These are phyloP conservation scores for Spongilla lacustris DNA, from an alignment of 37 sponge, comb jelly and placozoan species.

Conservation along the genomic window DNA sequence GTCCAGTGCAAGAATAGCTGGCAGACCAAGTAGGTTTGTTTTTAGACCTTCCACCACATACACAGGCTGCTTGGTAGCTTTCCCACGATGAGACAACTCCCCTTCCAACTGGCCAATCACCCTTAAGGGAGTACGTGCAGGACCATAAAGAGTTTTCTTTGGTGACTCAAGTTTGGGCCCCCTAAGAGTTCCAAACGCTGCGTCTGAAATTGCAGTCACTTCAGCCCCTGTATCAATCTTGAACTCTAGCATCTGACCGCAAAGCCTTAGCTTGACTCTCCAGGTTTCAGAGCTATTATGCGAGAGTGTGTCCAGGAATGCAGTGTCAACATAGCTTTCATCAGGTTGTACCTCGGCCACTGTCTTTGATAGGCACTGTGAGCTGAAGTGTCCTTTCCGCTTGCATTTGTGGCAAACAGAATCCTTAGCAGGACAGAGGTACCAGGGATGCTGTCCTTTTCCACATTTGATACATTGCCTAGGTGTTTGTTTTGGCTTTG, in stretches of 20 bases:
- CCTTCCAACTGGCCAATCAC: conserved; percentile 20
- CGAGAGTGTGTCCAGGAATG: conserved; percentile 11
- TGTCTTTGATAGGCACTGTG: conserved; percentile 31
- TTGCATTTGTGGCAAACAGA: conserved; percentile 35
- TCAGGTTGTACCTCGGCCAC: not conserved
- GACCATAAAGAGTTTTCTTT: conserved; percentile 31
- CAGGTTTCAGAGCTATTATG: not conserved
- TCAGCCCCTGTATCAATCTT: conserved; percentile 38
- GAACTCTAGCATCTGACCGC: conserved; percentile 14
- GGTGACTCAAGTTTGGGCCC: conserved; percentile 7
- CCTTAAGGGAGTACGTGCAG: conserved; percentile 3
- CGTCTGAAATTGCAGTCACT: conserved; percentile 21
- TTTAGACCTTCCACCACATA: conserved; percentile 24
- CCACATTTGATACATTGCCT: conserved; percentile 16
- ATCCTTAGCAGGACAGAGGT: conserved; percentile 41
- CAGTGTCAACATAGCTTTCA: not conserved
- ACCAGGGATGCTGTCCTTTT: not conserved
- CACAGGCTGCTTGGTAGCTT: conserved; percentile 10
- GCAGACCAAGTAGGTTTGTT: conserved; percentile 37
- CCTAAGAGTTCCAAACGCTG: not conserved
- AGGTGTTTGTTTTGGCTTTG: not conserved
- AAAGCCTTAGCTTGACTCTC: not conserved
- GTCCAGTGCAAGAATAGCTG: conserved; percentile 32
- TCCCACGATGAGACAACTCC: conserved; percentile 8
- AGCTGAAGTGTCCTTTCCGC: conserved; percentile 24